Evolutionary conservation across 2,888 invertebrate genomes (phyloP).

Genomic region (Eristalis intricaria): DNA sequence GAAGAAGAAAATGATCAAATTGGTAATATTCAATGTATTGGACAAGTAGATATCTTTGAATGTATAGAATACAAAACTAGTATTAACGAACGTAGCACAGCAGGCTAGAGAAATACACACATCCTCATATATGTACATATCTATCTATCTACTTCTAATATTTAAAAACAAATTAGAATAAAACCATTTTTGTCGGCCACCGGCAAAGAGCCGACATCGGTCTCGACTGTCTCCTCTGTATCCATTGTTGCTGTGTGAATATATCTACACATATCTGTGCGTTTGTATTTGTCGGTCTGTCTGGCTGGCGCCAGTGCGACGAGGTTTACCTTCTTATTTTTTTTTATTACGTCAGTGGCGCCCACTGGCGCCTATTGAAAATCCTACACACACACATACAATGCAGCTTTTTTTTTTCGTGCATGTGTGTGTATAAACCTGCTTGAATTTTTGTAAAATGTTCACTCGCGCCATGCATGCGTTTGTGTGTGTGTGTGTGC

Average conservation of each 20-base stretch:
- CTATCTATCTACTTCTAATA: background rate
- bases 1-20: slow-evolving; percentile 41
- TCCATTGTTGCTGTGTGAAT: slow-evolving; percentile 37
- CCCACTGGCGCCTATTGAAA: slow-evolving; percentile 79
- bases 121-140: background rate
- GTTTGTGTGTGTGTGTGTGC: too few relatives aligned
- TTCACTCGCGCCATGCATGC: slow-evolving; percentile 1
- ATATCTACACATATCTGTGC: background rate
- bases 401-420: slow-evolving; percentile 24
- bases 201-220: slow-evolving; percentile 72
- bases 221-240: slow-evolving; percentile 42
- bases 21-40: slow-evolving; percentile 32
- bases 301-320: slow-evolving; percentile 80
- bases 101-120: slow-evolving; percentile 43
- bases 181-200: slow-evolving; percentile 73
- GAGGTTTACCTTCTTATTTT: slow-evolving; percentile 80
- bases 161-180: slow-evolving; percentile 24
- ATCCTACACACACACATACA: slow-evolving; percentile 48
- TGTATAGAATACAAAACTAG: background rate
- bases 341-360: slow-evolving; percentile 82
- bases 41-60: background rate
- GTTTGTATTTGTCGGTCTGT: slow-evolving; percentile 77
- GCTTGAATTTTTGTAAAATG: slow-evolving; percentile 43
- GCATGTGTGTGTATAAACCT: slow-evolving; percentile 45
- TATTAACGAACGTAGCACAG: background rate